These are phyloP conservation scores for Andrena dorsata DNA, from an alignment of 2,888 invertebrate species.

Conservation along the genomic window DNA sequence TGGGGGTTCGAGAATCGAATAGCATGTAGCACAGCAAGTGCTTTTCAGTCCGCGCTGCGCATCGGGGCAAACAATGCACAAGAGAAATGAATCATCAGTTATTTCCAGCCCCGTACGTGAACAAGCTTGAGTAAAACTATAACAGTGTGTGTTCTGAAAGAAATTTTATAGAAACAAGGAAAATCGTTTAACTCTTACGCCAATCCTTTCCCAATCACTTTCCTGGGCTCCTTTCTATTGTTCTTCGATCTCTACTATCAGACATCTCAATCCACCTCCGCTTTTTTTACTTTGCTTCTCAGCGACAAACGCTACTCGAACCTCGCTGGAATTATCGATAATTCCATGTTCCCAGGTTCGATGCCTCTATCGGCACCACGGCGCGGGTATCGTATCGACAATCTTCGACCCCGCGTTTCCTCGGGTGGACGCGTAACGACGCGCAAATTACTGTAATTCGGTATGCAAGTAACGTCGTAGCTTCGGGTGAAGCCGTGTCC, in stretches of 20 bases:
- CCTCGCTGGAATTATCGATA: conserved; percentile 10
- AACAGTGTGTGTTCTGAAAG: background rate
- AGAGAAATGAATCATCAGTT: conserved; percentile 37
- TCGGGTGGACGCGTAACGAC: conserved; percentile 26
- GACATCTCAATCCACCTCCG: background rate
- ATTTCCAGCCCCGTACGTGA: background rate
- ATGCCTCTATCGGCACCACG: conserved; percentile 6
- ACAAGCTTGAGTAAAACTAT: background rate
- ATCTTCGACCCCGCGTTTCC: conserved; percentile 21
- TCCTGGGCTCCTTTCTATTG: background rate
- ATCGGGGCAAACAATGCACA: conserved; percentile 6
- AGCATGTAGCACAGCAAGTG: conserved; percentile 67
- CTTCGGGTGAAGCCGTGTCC: conserved; percentile 14
- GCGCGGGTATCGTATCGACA: conserved; percentile 12
- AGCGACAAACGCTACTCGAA: conserved; percentile 9
- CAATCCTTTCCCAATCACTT: conserved; percentile 26
- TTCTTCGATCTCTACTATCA: background rate
- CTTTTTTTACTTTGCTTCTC: conserved; percentile 8
- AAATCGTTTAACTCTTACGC: conserved; percentile 30
- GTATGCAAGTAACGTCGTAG: conserved; percentile 25
- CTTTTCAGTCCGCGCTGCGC: conserved; percentile 59
- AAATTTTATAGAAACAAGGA: conserved; percentile 27
- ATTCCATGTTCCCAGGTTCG: conserved; percentile 1
- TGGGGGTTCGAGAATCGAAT: conserved; percentile 72
- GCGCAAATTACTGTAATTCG: conserved; percentile 38